Conservation (phyloP, 2,797 vertebrate species). For the Brachymystax lenok region DNA sequence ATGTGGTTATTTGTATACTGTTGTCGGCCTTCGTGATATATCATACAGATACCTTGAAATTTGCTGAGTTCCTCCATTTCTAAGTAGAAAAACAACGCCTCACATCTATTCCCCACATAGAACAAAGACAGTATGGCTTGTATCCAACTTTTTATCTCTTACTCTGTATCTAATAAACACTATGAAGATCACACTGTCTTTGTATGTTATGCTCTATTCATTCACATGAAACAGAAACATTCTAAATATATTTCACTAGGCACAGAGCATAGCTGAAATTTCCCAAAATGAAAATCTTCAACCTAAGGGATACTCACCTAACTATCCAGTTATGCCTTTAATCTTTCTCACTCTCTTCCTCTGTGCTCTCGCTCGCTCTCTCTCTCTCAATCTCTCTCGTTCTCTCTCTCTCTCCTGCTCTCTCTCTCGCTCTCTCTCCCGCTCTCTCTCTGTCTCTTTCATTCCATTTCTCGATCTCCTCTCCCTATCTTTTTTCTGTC, state of each 20-base stretch:
- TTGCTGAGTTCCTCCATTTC: background rate
- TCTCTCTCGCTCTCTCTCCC: no score
- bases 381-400: background rate
- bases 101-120: background rate
- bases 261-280: background rate
- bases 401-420: background rate
- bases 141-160: background rate
- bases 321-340: background rate
- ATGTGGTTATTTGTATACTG: background rate
- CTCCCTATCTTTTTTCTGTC: background rate
- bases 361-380: background rate
- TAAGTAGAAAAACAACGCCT: background rate
- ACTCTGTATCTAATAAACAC: background rate
- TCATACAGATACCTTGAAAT: background rate
- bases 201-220: background rate
- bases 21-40: background rate
- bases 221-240: background rate
- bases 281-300: background rate
- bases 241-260: background rate
- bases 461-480: background rate
- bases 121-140: background rate
- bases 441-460: background rate
- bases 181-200: background rate
- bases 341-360: background rate
- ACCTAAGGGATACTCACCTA: background rate